These are phyloP conservation scores for Asteroscopus sphinx DNA, from an alignment of 2,888 invertebrate genomes.

Conservation along the genomic window DNA sequence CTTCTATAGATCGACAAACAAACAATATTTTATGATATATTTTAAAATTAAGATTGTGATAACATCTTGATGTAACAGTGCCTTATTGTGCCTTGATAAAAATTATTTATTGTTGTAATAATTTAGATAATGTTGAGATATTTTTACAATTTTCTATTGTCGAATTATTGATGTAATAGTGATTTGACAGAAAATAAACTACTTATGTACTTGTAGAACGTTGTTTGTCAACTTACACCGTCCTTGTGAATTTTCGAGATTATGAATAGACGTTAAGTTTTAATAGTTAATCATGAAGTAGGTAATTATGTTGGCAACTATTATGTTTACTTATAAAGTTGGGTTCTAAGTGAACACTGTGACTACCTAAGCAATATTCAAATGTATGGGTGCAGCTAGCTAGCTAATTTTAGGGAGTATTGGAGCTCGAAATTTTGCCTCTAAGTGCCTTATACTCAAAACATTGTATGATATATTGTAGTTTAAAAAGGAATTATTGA, in stretches of 20 bases:
- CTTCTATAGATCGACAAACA: slow-evolving; percentile 60
- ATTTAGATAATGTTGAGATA: slow-evolving; percentile 82
- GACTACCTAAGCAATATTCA: slow-evolving; percentile 66
- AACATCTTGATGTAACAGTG: slow-evolving; percentile 87
- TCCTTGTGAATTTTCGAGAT: slow-evolving; percentile 89
- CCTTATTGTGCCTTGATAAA: slow-evolving; percentile 88
- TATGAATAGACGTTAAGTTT: slow-evolving; percentile 84
- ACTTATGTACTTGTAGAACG: slow-evolving; percentile 80
- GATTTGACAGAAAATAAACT: slow-evolving; percentile 77
- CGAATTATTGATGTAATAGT: slow-evolving; percentile 78
- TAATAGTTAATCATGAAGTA: slow-evolving; percentile 80
- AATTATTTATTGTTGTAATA: slow-evolving; percentile 86
- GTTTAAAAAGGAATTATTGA: slow-evolving; percentile 26
- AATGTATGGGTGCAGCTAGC: slow-evolving; percentile 77
- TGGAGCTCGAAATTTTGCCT: slow-evolving; percentile 56
- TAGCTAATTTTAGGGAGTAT: slow-evolving; percentile 66
- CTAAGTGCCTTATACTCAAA: slow-evolving; percentile 66
- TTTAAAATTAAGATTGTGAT: slow-evolving; percentile 85
- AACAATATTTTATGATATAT: slow-evolving; percentile 67
- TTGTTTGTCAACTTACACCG: slow-evolving; percentile 88
- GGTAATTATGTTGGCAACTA: slow-evolving; percentile 82
- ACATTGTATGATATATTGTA: slow-evolving; percentile 33
- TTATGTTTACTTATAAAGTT: slow-evolving; percentile 65
- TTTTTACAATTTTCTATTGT: slow-evolving; percentile 81
- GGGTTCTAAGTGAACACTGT: slow-evolving; percentile 68